Conservation (phyloP, 2,888 invertebrate genomes). For the Tenodera sinensis region DNA sequence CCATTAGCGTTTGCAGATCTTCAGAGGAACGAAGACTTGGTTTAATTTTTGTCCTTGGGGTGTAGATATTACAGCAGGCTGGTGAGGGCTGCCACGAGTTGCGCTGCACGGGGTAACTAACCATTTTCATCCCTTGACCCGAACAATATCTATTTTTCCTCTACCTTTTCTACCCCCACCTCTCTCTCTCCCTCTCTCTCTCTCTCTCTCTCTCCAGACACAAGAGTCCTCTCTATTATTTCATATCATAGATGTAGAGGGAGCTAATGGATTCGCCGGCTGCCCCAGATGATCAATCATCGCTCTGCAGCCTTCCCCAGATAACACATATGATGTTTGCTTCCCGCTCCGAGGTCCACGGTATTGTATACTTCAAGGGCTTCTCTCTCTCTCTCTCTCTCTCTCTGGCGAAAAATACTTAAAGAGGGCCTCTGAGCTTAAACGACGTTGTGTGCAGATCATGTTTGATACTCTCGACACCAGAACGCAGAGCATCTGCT, state of each 20-base stretch:
- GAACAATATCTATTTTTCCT: background rate
- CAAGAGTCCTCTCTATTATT: conserved; percentile 18
- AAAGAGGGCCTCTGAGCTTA: background rate
- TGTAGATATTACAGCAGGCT: background rate
- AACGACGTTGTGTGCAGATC: background rate
- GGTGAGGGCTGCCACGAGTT: too few relatives aligned
- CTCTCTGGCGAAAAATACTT: background rate
- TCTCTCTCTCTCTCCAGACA: background rate
- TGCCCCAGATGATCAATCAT: background rate
- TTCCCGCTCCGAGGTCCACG: background rate
- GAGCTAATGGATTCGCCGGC: conserved; percentile 23
- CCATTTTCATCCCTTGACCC: background rate
- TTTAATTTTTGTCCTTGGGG: background rate
- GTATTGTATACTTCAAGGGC: background rate
- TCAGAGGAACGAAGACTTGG: background rate
- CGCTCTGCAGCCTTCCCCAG: background rate
- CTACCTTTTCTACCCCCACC: background rate
- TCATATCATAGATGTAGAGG: conserved; percentile 26
- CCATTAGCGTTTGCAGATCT: too few relatives aligned
- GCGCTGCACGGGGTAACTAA: background rate
- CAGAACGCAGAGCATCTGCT: too few relatives aligned
- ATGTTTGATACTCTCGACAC: background rate
- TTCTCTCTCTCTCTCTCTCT: too few relatives aligned
- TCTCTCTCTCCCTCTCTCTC: too few relatives aligned
- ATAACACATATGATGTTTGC: background rate